Percentiles rank a stretch among this genome's conserved stretches.
Conservation (phyloP, 1,140 invertebrate genomes). For the Nephotettix cincticeps region DNA sequence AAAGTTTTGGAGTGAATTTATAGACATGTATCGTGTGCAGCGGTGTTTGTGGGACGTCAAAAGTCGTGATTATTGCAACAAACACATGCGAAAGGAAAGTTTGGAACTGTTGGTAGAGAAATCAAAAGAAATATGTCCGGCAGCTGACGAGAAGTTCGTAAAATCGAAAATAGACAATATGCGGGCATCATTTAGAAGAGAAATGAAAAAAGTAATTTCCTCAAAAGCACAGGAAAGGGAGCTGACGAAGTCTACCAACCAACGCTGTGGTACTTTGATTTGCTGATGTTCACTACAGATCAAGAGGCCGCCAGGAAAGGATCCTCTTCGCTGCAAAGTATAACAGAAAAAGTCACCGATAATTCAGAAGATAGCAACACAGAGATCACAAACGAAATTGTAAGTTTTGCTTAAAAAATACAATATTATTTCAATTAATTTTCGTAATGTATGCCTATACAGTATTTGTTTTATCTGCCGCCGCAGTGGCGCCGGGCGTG, state of each 20-base stretch:
- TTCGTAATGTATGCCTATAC: too few relatives aligned
- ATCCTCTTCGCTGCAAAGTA: background rate
- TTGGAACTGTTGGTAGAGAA: constrained; percentile 10
- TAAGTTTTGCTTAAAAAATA: too few relatives aligned
- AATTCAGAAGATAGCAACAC: too few relatives aligned
- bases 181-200: constrained; percentile 35
- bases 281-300: constrained; percentile 38
- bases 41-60: constrained; percentile 11
- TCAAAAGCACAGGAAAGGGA: constrained; percentile 25
- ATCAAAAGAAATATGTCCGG: constrained; percentile 16
- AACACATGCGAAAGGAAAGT: background rate
- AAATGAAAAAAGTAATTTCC: constrained; percentile 42
- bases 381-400: too few relatives aligned
- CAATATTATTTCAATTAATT: too few relatives aligned
- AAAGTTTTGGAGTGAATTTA: background rate
- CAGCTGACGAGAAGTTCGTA: constrained; percentile 25
- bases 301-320: constrained; percentile 17
- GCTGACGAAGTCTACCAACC: constrained; percentile 41
- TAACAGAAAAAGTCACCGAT: too few relatives aligned
- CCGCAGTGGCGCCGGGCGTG: too few relatives aligned
- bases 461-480: too few relatives aligned
- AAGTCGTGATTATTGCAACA: constrained; percentile 24
- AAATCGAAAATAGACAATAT: constrained; percentile 38
- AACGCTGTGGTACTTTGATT: constrained; percentile 43
- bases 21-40: background rate